These are phyloP conservation scores for Setipinna tenuifilis DNA, from an alignment of 2,797 vertebrate species.

Conservation along the genomic window DNA sequence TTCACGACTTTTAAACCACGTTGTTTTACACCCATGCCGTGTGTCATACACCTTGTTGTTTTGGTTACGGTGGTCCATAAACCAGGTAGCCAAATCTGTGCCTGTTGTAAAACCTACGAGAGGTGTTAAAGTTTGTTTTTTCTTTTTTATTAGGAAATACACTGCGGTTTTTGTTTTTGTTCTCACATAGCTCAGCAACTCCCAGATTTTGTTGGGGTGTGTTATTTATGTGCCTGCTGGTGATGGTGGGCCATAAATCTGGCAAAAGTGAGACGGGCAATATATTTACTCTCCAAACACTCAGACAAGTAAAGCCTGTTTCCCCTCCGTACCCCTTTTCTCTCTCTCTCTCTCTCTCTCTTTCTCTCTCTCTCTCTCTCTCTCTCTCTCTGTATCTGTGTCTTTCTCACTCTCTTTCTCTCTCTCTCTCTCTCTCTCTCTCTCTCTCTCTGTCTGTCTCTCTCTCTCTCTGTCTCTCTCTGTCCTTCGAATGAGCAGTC, in stretches of 20 bases:
- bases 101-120: no score
- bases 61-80: neutral
- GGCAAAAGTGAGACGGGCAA: neutral
- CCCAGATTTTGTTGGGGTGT: neutral
- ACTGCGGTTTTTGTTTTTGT: neutral
- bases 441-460: no score
- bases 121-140: neutral
- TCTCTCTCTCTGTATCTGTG: no score
- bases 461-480: constrained; percentile 9
- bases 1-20: neutral
- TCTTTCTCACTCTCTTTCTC: no score
- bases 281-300: neutral
- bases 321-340: no score
- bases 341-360: no score
- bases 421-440: no score
- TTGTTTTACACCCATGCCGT: neutral
- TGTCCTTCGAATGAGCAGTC: neutral
- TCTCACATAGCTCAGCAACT: neutral
- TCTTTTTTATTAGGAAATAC: neutral
- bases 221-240: neutral
- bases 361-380: no score
- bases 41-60: neutral
- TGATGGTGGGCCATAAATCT: neutral
- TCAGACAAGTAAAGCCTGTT: no score
- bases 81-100: no score